Conservation (phyloP, 2,888 invertebrate genomes). For the Serrognathus titanus region DNA sequence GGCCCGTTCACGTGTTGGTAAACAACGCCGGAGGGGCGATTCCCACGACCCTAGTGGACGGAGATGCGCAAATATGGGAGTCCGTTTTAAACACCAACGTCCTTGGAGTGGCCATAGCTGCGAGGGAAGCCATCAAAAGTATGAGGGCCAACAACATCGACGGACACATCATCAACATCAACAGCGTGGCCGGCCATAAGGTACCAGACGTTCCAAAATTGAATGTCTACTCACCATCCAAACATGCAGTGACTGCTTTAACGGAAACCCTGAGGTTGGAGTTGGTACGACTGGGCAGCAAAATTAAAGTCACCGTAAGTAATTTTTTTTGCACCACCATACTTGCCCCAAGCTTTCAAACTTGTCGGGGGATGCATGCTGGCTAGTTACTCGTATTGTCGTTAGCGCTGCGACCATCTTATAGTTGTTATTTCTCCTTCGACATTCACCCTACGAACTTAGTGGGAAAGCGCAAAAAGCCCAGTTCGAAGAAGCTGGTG, state of each 20-base stretch:
- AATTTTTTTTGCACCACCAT: no score
- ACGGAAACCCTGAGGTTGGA: constrained; percentile 23
- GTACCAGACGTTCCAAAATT: constrained; percentile 27
- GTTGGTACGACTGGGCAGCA: constrained; percentile 15
- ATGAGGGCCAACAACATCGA: constrained; percentile 33
- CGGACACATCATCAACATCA: constrained; percentile 38
- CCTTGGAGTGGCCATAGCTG: constrained; percentile 22
- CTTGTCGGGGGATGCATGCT: no score
- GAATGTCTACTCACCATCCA: constrained; percentile 28
- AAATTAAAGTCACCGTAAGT: constrained; percentile 32
- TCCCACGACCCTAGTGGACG: constrained; percentile 6
- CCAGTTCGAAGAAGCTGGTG: no score
- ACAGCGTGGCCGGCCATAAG: constrained; percentile 34
- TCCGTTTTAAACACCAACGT: constrained; percentile 14
- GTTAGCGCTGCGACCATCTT: no score
- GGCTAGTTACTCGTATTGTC: no score
- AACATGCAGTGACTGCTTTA: constrained; percentile 28
- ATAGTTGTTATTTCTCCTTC: no score
- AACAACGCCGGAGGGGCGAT: constrained; percentile 11
- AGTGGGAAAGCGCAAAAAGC: no score
- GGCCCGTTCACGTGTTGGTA: not conserved
- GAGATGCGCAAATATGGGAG: constrained; percentile 11
- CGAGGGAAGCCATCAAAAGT: constrained; percentile 33
- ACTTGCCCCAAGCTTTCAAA: no score
- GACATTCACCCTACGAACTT: no score